Conservation (phyloP, 1,140 invertebrate species). For the Acromyrmex heyeri region DNA sequence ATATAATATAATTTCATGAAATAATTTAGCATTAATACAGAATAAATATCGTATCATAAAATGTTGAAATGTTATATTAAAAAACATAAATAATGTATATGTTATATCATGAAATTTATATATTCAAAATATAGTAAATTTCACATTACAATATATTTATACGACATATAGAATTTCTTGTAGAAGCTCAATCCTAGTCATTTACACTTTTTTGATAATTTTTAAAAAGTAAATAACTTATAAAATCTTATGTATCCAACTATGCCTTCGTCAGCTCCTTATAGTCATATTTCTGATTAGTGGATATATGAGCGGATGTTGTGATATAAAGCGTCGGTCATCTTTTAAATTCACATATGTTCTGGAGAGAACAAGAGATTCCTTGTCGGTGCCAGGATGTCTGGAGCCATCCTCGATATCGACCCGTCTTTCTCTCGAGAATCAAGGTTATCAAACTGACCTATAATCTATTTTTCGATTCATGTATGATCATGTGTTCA, state of each 20-base stretch:
- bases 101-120: neutral
- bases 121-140: neutral
- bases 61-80: neutral
- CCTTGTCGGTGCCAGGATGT: conserved; percentile 77
- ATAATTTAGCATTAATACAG: neutral
- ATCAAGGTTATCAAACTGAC: conserved; percentile 29
- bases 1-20: neutral
- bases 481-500: neutral
- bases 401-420: conserved; percentile 77
- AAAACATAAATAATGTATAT: neutral
- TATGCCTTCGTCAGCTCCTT: neutral
- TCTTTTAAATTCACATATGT: neutral
- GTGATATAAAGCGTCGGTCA: neutral
- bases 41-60: neutral
- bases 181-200: neutral
- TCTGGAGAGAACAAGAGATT: neutral
- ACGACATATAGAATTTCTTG: neutral
- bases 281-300: neutral
- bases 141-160: neutral
- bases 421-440: conserved; percentile 54
- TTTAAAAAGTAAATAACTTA: neutral
- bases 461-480: conserved; percentile 32
- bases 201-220: neutral
- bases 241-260: neutral
- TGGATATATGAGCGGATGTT: neutral